Evolutionary conservation across 2,797 vertebrate species (phyloP).

Genomic region (Valencia hispanica): DNA sequence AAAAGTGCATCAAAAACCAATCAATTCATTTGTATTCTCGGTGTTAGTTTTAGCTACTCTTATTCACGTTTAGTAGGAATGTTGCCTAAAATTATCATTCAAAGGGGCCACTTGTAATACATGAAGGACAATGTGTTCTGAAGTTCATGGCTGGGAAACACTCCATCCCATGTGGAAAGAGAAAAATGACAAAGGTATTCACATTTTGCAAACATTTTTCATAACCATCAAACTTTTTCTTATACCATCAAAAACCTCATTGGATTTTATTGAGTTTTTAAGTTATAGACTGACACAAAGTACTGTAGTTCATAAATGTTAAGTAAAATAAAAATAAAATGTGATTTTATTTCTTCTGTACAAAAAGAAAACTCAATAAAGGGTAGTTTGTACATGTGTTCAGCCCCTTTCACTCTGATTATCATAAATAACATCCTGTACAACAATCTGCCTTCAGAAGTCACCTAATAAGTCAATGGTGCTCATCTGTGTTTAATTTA

Average conservation of each 20-base stretch:
- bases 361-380: neutral
- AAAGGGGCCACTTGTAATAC: neutral
- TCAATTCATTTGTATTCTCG: neutral
- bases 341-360: neutral
- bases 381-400: too few relatives aligned
- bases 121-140: neutral
- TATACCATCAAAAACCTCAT: neutral
- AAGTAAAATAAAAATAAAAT: neutral
- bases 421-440: too few relatives aligned
- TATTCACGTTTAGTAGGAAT: neutral
- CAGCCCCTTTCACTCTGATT: too few relatives aligned
- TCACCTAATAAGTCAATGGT: too few relatives aligned
- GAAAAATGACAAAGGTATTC: neutral
- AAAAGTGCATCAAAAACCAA: neutral
- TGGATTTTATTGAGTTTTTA: neutral
- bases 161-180: neutral
- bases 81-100: neutral
- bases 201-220: too few relatives aligned
- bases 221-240: too few relatives aligned
- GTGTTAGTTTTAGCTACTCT: neutral
- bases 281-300: neutral
- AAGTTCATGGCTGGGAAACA: neutral
- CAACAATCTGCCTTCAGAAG: too few relatives aligned
- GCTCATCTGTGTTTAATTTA: too few relatives aligned
- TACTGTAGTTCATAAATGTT: too few relatives aligned